Conservation (phyloP, 2,797 vertebrate genomes). For the Esox lucius region DNA sequence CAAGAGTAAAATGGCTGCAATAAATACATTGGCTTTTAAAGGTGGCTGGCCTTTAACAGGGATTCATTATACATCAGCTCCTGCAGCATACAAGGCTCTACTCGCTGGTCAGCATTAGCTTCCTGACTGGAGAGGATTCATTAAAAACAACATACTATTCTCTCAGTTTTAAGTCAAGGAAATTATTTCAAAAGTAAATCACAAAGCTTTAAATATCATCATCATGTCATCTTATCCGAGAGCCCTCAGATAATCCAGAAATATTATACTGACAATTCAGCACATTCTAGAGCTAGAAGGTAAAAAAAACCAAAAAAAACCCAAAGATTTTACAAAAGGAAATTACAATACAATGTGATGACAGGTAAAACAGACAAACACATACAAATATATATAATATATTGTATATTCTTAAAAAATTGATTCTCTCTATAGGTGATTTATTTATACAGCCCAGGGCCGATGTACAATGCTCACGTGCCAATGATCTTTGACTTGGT, state of each 20-base stretch:
- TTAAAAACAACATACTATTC: slow-evolving; percentile 33
- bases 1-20: slow-evolving; percentile 61
- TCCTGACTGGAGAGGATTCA: slow-evolving; percentile 37
- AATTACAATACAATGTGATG: slow-evolving; percentile 66
- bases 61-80: slow-evolving; percentile 52
- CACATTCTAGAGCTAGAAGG: slow-evolving; percentile 72
- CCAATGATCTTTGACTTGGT: slow-evolving; percentile 74
- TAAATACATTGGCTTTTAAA: slow-evolving; percentile 71
- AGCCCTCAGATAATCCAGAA: slow-evolving; percentile 59
- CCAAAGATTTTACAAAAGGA: slow-evolving; percentile 70
- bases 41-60: slow-evolving; percentile 48
- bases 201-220: slow-evolving; percentile 50
- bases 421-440: slow-evolving; percentile 81
- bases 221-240: slow-evolving; percentile 52
- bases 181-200: slow-evolving; percentile 51
- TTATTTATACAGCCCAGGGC: slow-evolving; percentile 76
- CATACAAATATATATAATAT: slow-evolving; percentile 87
- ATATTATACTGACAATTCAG: slow-evolving; percentile 59
- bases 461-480: slow-evolving; percentile 74
- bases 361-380: slow-evolving; percentile 80
- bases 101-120: slow-evolving; percentile 49
- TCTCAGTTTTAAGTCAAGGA: slow-evolving; percentile 34
- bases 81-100: slow-evolving; percentile 55
- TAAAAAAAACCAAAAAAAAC: slow-evolving; percentile 3
- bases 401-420: slow-evolving; percentile 86